Conservation (phyloP, 1,140 invertebrate genomes). For the Drosophila willistoni region DNA sequence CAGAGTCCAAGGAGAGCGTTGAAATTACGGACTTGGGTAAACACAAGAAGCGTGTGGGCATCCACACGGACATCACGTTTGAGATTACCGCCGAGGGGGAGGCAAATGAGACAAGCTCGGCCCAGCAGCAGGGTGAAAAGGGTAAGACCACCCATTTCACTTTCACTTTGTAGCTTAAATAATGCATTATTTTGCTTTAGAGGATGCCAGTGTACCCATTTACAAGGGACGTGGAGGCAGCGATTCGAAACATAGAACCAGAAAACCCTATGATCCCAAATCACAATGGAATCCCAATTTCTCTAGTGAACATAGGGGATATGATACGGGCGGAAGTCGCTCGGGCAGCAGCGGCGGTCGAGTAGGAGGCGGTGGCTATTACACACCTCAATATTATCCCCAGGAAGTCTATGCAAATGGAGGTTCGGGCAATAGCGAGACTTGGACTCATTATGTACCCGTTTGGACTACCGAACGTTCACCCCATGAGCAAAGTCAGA, state of each 20-base stretch:
- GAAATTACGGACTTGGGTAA: conserved; percentile 81
- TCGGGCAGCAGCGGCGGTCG: conserved; percentile 33
- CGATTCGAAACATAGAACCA: conserved; percentile 60
- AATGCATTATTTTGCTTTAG: conserved; percentile 28
- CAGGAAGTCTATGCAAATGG: conserved; percentile 56
- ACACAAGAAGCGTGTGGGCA: conserved; percentile 82
- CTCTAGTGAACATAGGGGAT: conserved; percentile 59
- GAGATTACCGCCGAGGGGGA: conserved; percentile 79
- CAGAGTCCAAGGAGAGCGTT: conserved; percentile 81
- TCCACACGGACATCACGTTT: conserved; percentile 83
- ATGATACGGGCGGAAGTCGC: conserved; percentile 35
- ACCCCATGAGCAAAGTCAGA: conserved; percentile 58
- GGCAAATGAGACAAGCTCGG: conserved; percentile 77
- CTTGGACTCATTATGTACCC: conserved; percentile 77
- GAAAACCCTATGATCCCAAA: conserved; percentile 68
- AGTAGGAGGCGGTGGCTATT: conserved; percentile 37
- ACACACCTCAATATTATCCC: conserved; percentile 67
- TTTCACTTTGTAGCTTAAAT: conserved; percentile 7
- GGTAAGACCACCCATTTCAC: conserved; percentile 48
- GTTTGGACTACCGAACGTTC: conserved; percentile 79
- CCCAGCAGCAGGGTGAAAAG: conserved; percentile 72
- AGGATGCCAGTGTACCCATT: conserved; percentile 81
- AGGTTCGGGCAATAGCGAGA: conserved; percentile 52
- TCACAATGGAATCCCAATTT: conserved; percentile 77
- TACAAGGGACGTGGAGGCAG: conserved; percentile 71